phyloP scores from a whole-genome alignment of 2,797 vertebrate genomes.

The Alfaro cultratus region DNA sequence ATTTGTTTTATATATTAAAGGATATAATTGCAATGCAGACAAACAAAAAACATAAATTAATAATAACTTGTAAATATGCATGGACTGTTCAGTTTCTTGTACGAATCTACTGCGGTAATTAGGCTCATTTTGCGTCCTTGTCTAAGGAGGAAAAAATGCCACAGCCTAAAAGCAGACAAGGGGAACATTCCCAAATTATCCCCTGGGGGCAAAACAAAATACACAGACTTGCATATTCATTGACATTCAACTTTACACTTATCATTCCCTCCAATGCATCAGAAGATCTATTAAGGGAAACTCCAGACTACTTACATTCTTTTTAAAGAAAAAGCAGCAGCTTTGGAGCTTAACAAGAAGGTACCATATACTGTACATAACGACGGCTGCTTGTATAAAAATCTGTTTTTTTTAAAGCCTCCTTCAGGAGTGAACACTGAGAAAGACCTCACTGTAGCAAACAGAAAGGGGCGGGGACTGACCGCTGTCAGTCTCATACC shows the following conservation, averaged over 20 bases:
- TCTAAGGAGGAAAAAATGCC: neutral
- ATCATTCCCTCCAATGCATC: neutral
- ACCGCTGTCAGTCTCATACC: no score
- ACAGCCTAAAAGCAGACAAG: neutral
- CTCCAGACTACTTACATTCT: neutral
- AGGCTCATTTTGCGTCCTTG: neutral
- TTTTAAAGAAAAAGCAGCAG: neutral
- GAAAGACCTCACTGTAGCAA: no score
- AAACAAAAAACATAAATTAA: neutral
- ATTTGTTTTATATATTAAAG: neutral
- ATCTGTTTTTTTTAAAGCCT: neutral
- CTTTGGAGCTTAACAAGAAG: neutral
- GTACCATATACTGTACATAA: neutral
- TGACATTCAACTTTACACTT: neutral
- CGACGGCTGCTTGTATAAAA: neutral
- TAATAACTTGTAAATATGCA: neutral
- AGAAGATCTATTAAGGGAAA: neutral
- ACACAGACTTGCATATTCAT: neutral
- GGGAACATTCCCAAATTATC: neutral
- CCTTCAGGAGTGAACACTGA: neutral
- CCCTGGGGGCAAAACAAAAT: neutral
- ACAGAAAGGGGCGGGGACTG: no score
- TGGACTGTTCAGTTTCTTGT: neutral
- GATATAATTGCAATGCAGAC: neutral
- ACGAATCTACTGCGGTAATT: neutral